phyloP scores from a whole-genome alignment of 2,797 vertebrate species.

The Lateolabrax maculatus region DNA sequence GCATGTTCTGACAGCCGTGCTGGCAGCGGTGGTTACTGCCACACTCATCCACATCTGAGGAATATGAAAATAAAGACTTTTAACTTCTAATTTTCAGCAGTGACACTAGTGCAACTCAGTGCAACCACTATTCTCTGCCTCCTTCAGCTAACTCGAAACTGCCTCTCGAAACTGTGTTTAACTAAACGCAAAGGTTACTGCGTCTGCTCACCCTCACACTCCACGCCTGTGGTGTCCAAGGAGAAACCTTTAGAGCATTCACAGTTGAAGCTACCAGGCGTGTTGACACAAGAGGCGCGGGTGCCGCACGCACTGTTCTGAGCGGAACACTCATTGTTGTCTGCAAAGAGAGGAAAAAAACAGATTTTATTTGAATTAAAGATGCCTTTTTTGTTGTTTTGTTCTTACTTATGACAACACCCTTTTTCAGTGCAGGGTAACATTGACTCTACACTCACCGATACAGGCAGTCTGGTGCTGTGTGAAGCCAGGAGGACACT shows the following conservation, averaged over 20 bases:
- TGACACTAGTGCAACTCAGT: not conserved
- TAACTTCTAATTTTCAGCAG: not conserved
- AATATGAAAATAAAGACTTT: not conserved
- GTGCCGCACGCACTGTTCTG: constrained; percentile 88
- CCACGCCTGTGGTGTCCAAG: constrained; percentile 87
- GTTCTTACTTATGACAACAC: not conserved
- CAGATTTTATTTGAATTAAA: not conserved
- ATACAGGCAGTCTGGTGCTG: constrained; percentile 98
- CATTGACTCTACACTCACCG: constrained; percentile 82
- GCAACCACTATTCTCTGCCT: not conserved
- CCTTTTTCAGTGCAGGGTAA: not conserved
- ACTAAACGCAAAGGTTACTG: not conserved
- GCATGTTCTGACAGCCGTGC: constrained; percentile 98
- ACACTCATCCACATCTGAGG: constrained; percentile 95
- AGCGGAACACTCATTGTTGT: constrained; percentile 94
- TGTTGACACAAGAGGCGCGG: constrained; percentile 91
- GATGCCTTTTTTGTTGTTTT: not conserved
- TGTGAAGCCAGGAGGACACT: constrained; percentile 96
- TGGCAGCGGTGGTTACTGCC: constrained; percentile 97
- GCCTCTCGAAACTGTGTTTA: not conserved
- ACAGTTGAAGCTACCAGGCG: constrained; percentile 96
- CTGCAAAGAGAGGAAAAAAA: constrained; percentile 76
- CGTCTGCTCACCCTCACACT: constrained; percentile 90
- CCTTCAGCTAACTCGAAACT: not conserved
- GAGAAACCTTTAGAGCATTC: constrained; percentile 94